Conservation (phyloP, 2,113 vertebrate species). For the Stegostoma tigrinum region DNA sequence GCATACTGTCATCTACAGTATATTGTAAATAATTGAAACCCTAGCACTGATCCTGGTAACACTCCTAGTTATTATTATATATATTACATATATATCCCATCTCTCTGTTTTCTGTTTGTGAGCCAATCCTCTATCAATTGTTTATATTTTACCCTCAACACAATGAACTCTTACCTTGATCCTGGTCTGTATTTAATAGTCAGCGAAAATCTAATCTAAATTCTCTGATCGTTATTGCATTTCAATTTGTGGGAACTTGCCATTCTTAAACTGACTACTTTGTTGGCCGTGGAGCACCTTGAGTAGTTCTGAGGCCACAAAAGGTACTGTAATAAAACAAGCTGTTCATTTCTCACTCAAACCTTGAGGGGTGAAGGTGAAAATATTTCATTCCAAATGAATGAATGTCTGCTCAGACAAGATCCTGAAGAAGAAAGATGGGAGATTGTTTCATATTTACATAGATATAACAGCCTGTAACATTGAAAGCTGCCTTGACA, state of each 20-base stretch:
- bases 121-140: neutral
- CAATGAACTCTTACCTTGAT: neutral
- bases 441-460: neutral
- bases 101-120: neutral
- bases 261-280: neutral
- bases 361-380: neutral
- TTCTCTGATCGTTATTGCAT: neutral
- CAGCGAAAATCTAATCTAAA: neutral
- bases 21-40: neutral
- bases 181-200: neutral
- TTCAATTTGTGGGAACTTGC: neutral
- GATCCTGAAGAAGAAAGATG: neutral
- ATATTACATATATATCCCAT: neutral
- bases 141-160: neutral
- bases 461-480: neutral
- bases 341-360: neutral
- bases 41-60: neutral
- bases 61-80: neutral
- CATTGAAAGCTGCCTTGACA: slow-evolving; percentile 80
- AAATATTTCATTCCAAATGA: neutral
- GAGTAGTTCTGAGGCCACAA: neutral
- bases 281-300: neutral
- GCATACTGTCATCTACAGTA: too few species aligned
- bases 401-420: neutral
- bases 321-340: neutral